phyloP scores from a whole-genome alignment of 2,888 invertebrate genomes.

The Megastigmus dorsalis region DNA sequence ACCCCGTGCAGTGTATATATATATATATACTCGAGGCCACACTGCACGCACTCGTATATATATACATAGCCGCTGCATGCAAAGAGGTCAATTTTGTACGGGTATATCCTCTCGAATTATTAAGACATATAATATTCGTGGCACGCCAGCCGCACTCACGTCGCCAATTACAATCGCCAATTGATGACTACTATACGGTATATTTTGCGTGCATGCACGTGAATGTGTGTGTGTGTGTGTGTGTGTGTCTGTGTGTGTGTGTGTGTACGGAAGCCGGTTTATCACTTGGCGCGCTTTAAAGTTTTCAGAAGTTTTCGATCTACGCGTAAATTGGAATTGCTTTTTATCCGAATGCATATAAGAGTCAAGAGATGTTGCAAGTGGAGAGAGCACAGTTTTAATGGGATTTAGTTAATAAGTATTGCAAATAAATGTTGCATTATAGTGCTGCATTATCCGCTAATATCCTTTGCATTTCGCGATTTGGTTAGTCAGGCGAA shows the following conservation, averaged over 20 bases:
- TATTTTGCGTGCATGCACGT: not conserved
- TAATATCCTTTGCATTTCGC: no score
- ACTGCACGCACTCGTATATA: no score
- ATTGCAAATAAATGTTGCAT: no score
- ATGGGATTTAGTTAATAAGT: no score
- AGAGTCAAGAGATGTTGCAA: not conserved
- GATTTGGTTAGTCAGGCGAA: no score
- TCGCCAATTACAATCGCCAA: conserved; percentile 28
- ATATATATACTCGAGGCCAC: not conserved
- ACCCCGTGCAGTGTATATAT: no score
- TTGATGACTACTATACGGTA: conserved; percentile 3
- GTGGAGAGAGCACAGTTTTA: not conserved
- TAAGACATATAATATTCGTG: conserved; percentile 27
- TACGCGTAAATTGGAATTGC: not conserved
- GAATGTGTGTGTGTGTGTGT: no score
- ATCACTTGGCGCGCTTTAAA: not conserved
- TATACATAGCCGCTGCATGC: conserved; percentile 7
- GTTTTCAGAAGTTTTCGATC: not conserved
- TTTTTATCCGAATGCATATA: not conserved
- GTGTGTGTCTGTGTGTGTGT: no score
- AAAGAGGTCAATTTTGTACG: conserved; percentile 17
- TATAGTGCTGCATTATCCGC: no score
- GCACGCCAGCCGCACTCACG: not conserved
- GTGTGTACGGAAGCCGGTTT: not conserved
- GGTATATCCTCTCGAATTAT: conserved; percentile 43